Evolutionary conservation across 1,140 invertebrate genomes (phyloP).

Genomic region (Caenorhabditis remanei): DNA sequence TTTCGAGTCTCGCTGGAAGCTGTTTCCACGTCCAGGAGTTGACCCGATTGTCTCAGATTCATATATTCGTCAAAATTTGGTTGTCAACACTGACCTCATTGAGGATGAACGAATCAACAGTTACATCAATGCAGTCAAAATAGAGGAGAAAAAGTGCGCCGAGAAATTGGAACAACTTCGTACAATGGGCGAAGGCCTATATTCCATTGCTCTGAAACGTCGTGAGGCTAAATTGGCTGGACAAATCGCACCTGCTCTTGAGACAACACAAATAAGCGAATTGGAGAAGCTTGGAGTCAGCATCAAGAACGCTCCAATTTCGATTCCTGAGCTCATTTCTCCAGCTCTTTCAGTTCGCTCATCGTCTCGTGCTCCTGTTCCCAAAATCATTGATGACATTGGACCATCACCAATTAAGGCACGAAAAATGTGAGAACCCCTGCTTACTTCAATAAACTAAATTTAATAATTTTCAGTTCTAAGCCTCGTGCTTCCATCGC

Average conservation of each 20-base stretch:
- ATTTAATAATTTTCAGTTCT: neutral
- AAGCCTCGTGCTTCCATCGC: constrained; percentile 31
- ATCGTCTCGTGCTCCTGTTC: constrained; percentile 7
- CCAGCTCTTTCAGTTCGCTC: constrained; percentile 8
- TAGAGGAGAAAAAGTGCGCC: constrained; percentile 39
- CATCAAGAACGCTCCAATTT: neutral
- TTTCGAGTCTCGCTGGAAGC: constrained; percentile 70
- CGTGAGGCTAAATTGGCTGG: constrained; percentile 27
- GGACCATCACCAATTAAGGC: constrained; percentile 44
- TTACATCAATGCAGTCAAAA: neutral
- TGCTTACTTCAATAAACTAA: neutral
- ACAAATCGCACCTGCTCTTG: neutral
- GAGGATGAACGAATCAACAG: constrained; percentile 35
- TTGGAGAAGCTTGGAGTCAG: constrained; percentile 21
- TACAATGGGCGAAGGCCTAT: constrained; percentile 23
- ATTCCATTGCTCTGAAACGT: neutral
- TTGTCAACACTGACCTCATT: constrained; percentile 33
- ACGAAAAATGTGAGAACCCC: constrained; percentile 21
- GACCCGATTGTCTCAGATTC: constrained; percentile 3
- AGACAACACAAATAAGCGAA: neutral
- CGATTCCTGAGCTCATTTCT: constrained; percentile 14
- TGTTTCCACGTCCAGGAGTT: constrained; percentile 29
- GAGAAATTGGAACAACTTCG: constrained; percentile 35
- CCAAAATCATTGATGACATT: constrained; percentile 39
- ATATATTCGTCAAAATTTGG: constrained; percentile 16